Conservation (phyloP, 2,888 invertebrate species). For the Drosophila stalkeri region DNA sequence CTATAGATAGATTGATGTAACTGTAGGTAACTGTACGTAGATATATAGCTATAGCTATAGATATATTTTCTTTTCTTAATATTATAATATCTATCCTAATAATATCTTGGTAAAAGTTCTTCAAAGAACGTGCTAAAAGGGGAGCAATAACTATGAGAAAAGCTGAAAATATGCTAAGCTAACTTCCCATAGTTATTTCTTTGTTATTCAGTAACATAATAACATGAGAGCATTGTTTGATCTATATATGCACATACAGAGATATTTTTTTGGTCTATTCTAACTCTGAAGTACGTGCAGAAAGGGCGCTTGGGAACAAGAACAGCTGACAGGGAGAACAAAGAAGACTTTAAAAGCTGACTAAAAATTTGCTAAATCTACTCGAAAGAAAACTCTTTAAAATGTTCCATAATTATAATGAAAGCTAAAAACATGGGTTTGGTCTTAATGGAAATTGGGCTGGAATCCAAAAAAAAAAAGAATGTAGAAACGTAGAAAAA, state of each 20-base stretch:
- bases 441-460: slow-evolving; percentile 10
- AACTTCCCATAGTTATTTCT: not conserved
- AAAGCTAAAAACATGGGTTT: not conserved
- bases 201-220: not conserved
- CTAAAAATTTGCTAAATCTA: not conserved
- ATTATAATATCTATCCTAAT: no score
- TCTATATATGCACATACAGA: not conserved
- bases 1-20: no score
- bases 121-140: not conserved
- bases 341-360: not conserved
- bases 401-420: not conserved
- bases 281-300: not conserved
- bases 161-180: not conserved
- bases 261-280: not conserved
- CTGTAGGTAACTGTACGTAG: no score
- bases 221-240: not conserved
- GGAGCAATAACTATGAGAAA: not conserved
- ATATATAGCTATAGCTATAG: no score
- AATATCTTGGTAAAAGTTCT: not conserved
- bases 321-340: slow-evolving; percentile 7
- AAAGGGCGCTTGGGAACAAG: slow-evolving; percentile 4
- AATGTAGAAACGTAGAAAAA: not conserved
- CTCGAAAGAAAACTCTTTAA: not conserved
- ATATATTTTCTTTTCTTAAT: no score
- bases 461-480: not conserved